Base-by-base conservation (phyloP, 1,140 invertebrate species). In the Drosophila nigrodunni region DNA sequence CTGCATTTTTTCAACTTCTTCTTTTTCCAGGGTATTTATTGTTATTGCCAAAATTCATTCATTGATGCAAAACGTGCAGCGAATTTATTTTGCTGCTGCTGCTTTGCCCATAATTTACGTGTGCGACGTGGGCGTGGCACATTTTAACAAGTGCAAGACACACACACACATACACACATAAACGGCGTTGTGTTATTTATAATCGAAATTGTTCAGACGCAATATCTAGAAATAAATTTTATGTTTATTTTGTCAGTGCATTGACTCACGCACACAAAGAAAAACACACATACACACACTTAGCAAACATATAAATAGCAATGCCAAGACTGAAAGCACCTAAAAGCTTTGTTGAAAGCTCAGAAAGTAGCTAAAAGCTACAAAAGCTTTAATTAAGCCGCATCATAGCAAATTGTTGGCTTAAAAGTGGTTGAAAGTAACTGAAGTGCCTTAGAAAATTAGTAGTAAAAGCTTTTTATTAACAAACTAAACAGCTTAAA, bases 191-290 rank as follows among this genome's bases (percentile, higher is more conserved):
- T 43, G 52, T 74, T 83, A 83, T 74, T 85, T 85, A 74, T 85
- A 74, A 81, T 50, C 78, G 81, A 64, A 64, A 78, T 86, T 70
- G 81, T 70, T 73, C 75, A 81, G 77, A 74, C 81, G 69, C 73
- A 76, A 86, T 81, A 78, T 80, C 82, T 85, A 80, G 81, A 85
- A 85, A 85, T 85, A 85, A 81, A 86, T 69, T 57, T 18, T 15
- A 59, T 15, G 37, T 60, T 52, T 57, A 57, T 50, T 74, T 65
- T 50, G 60, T 15, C 80, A 77, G 82, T 88, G 82, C 82, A 80
- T 83, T 82, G 72, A 87, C 83, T 68, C 66, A 58, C 54, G 67
- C 15, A 46, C 37, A 46, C 10, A 43, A 41, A 52, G 9, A 62
- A 8, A 55, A 25, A 47, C 37, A 52, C 25, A 30, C 25, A 30